phyloP scores from a whole-genome alignment of 1,140 invertebrate genomes.

The Leptinotarsa defecta region DNA sequence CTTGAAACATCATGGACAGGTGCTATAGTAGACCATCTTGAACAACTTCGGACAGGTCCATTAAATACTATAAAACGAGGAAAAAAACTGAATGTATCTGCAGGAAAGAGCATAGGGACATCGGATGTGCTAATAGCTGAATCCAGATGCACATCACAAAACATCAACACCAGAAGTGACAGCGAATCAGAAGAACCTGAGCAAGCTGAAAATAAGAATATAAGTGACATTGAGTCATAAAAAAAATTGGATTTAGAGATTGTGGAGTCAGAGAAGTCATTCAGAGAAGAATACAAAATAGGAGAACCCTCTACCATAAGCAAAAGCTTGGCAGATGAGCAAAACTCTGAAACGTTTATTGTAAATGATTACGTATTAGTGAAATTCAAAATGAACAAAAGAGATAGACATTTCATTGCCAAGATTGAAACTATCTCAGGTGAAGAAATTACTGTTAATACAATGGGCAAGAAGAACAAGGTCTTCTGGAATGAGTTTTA shows the following conservation, averaged over 20 bases:
- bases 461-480: background rate
- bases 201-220: background rate
- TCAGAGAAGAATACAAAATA: background rate
- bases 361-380: background rate
- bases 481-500: background rate
- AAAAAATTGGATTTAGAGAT: background rate
- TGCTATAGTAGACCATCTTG: conserved; percentile 10
- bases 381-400: background rate
- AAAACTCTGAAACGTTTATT: background rate
- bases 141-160: conserved; percentile 1
- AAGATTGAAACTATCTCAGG: background rate
- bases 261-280: conserved; percentile 2
- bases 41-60: conserved; percentile 3
- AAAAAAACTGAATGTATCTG: conserved; percentile 12
- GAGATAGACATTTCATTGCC: background rate
- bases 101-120: conserved; percentile 15
- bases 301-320: background rate
- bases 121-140: conserved; percentile 2
- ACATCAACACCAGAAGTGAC: background rate
- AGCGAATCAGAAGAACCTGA: conserved; percentile 2
- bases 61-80: background rate
- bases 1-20: conserved; percentile 5
- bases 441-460: background rate
- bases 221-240: conserved; percentile 2
- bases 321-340: background rate